Evolutionary conservation across 2,113 vertebrate species (phyloP), one percentile per base, ranked within the genome.

Genomic region (Ginglymostoma cirratum): DNA sequence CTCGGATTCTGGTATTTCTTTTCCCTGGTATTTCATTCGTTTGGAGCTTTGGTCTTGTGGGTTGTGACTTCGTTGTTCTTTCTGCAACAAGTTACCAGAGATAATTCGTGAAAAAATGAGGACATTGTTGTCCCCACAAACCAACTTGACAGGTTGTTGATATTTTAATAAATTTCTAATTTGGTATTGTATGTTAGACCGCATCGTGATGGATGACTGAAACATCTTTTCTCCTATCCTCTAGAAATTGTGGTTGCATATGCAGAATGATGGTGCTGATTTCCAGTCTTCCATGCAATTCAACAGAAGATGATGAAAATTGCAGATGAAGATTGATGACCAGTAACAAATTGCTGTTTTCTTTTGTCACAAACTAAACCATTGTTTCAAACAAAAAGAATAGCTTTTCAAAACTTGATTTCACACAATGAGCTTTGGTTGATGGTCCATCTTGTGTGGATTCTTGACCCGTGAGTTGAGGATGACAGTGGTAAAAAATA

Each of bases 401-500:
- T 21, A 5, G 10, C n/a, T 7, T 83, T 83, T 83, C 6, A 66
- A 38, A 66, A 23, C n/a, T 66, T 93, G 12, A 61, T 93, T 66
- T 38, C 89, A 67, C 30, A 38, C 48, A 14, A 38, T 72, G 93
- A 95, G 38, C 38, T 95, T 95, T 19, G 93, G 66, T 45, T 95
- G 69, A 72, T 72, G 27, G 42, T 70, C 89, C 66, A 76, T 95
- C 76, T 95, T 95, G 45, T 95, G 70, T 72, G 45, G 67, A 24
- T 5, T 45, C 42, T 52, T 48, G 38, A 5, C 14, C 48, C 17
- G 30, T 38, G 45, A 72, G 34, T 42, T 95, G 27, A 48, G 69
- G 94, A 95, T 72, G 94, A 95, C 48, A 67, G 70, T 95, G 94
- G 42, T 72, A 38, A 72, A 42, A 95, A 76, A 52, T 95, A 76